Conservation (phyloP, 1,140 invertebrate species). For the Grapholita molesta region DNA sequence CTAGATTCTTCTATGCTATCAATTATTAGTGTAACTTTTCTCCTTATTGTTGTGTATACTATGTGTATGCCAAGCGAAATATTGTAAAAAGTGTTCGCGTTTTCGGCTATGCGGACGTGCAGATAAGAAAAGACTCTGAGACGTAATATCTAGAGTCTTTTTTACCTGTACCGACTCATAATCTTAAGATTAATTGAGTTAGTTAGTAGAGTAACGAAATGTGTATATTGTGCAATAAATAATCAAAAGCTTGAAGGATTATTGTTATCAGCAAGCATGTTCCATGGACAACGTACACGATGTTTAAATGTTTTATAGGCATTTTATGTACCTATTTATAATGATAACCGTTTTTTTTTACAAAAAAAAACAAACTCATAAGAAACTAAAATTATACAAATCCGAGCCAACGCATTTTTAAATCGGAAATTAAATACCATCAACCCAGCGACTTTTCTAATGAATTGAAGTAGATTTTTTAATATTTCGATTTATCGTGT, state of each 20-base stretch:
- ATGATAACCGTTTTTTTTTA: too few relatives aligned
- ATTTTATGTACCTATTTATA: background rate
- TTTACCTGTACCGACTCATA: background rate
- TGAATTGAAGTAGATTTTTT: too few relatives aligned
- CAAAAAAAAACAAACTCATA: too few relatives aligned
- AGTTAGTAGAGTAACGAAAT: background rate
- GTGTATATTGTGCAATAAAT: conserved; percentile 3
- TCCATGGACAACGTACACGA: too few relatives aligned
- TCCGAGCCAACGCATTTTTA: background rate
- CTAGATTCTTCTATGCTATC: background rate
- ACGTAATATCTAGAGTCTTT: background rate
- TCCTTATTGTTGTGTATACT: background rate
- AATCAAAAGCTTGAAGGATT: background rate
- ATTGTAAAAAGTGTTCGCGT: background rate
- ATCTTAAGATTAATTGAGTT: background rate
- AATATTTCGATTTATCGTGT: too few relatives aligned
- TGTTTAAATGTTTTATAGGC: background rate
- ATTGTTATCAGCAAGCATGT: too few relatives aligned
- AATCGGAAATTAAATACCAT: too few relatives aligned
- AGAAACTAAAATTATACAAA: background rate
- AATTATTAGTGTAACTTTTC: conserved; percentile 1
- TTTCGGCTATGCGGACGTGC: background rate
- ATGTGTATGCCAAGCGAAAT: background rate
- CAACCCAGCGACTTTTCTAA: too few relatives aligned
- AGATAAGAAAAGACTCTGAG: background rate